Evolutionary conservation across 2,797 vertebrate species (phyloP).

Genomic region (Aselliscus stoliczkanus): DNA sequence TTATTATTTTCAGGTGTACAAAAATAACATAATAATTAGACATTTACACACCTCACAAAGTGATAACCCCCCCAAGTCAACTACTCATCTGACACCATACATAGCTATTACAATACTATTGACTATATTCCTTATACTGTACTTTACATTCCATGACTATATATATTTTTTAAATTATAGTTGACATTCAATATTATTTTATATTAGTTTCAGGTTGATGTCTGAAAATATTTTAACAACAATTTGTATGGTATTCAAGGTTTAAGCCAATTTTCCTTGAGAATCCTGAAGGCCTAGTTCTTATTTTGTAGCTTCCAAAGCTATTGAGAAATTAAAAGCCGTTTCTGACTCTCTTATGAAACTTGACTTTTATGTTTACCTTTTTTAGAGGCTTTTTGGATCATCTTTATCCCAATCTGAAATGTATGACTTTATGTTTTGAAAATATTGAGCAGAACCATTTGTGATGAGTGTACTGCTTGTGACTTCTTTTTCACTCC

Average conservation of each 20-base stretch:
- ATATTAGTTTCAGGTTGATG: too few species aligned
- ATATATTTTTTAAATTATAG: too few species aligned
- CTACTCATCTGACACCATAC: too few species aligned
- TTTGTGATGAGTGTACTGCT: accelerated
- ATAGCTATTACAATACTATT: too few species aligned
- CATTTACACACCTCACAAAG: too few species aligned
- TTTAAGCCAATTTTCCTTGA: background rate
- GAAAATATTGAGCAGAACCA: accelerated
- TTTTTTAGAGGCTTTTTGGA: background rate
- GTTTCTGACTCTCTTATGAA: background rate
- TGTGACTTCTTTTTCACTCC: background rate
- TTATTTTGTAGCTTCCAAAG: background rate
- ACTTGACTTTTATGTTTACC: background rate
- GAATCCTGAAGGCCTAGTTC: background rate
- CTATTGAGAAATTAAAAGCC: background rate
- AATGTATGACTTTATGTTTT: background rate
- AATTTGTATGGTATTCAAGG: background rate
- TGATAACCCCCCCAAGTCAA: too few species aligned
- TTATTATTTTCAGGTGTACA: too few species aligned
- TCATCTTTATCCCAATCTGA: background rate
- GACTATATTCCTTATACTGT: too few species aligned
- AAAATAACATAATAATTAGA: too few species aligned
- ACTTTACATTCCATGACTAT: too few species aligned
- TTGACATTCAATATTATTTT: too few species aligned
- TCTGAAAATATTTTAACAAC: background rate